Conservation (phyloP, 2,113 vertebrate species). For the Ovibos moschatus region DNA sequence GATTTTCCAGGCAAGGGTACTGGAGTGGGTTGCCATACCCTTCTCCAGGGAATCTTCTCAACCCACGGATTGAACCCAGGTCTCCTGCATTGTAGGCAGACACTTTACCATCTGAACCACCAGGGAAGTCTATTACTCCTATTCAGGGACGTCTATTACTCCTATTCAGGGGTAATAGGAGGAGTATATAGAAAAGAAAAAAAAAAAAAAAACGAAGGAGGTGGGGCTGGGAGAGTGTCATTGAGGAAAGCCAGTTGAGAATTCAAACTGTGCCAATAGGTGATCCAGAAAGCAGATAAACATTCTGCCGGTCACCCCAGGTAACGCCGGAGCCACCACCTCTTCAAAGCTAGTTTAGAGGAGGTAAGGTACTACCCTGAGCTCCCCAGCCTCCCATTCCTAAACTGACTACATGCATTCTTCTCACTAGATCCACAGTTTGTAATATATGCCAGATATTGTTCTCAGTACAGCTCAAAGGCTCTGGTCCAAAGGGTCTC, state of each 20-base stretch:
- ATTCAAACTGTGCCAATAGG: neutral
- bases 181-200: neutral
- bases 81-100: too few relatives aligned
- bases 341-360: neutral
- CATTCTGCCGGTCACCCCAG: neutral
- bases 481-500: neutral
- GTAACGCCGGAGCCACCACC: neutral
- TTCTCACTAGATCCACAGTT: neutral
- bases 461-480: neutral
- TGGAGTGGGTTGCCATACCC: too few relatives aligned
- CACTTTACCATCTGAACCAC: too few relatives aligned
- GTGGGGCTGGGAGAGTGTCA: neutral
- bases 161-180: neutral
- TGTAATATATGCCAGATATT: neutral
- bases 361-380: neutral
- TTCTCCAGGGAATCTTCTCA: too few relatives aligned
- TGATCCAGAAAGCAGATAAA: neutral
- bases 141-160: too few relatives aligned
- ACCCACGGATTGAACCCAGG: too few relatives aligned
- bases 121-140: too few relatives aligned
- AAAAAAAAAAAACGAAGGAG: neutral
- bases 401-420: neutral
- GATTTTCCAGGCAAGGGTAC: too few relatives aligned
- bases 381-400: neutral
- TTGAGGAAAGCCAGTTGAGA: neutral